Evolutionary conservation across 2,113 vertebrate genomes (phyloP), one percentile per base, ranked within the genome.

Genomic region (Nansenia antarctica): DNA sequence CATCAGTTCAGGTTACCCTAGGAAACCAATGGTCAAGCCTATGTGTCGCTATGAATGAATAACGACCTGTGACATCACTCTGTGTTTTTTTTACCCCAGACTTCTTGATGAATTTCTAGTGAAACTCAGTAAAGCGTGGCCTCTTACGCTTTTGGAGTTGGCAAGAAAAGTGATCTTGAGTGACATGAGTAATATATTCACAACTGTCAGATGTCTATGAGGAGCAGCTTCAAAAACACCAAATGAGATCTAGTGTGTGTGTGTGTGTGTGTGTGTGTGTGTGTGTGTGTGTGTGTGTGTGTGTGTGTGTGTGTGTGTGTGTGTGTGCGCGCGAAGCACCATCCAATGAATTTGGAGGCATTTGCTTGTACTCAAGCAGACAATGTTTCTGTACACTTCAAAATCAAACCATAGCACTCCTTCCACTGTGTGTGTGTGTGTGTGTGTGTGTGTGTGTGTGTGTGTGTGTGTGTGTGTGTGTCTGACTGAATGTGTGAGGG

Each of bases 11-110:
- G n/a, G n/a, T n/a, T n/a, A n/a, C n/a, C n/a, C n/a, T n/a, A n/a
- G n/a, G n/a, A n/a, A 49, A 22, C 45, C 45, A 49, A 20, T 49
- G 45, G 4, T 49, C 45, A 49, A 22, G n/a, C n/a, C 9, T 30
- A 34, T 2, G 39, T 68, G 64, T 72, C 61, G 49, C 31, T 45
- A 61, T 9, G 15, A 30, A 15, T 65, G 32, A 69, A 27, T 65
- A 64, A 53, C 20, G 34, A 61, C 55, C 69, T 47, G 49, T 69
- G 64, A 72, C 52, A 62, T 73, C 27, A 32, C 32, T 31, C 64
- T 60, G 60, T 63, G 37, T 45, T 54, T 62, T 54, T 62, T 27
- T 30, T 24, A 65, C 52, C 61, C 61, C n/a, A 63, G 24, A 60
- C 55, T 69, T 30, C 9, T 27, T 26, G 49, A 55, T 63, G 54